Evolutionary conservation across 2,888 invertebrate genomes (phyloP).

Genomic region (Sipha maydis): DNA sequence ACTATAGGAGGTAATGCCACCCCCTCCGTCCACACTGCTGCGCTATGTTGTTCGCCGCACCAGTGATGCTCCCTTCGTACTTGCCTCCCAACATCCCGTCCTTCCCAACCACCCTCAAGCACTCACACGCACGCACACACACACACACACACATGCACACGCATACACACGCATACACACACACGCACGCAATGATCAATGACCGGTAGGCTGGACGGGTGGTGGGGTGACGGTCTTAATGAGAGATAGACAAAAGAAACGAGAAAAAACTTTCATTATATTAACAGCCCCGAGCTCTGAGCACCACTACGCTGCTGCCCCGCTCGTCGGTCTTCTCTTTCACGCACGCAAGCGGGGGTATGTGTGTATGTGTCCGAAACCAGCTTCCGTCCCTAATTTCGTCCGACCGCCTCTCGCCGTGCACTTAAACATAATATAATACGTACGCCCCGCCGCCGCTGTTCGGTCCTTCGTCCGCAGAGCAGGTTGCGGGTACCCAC

Average conservation of each 20-base stretch:
- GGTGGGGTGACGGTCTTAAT: slow-evolving; percentile 51
- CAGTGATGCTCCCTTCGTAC: background rate
- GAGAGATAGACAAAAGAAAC: slow-evolving; percentile 62
- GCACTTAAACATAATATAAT: background rate
- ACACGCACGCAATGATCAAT: slow-evolving; percentile 56
- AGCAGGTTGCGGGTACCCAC: background rate
- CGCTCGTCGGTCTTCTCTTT: background rate
- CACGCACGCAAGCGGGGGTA: no score
- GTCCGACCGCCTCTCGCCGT: background rate
- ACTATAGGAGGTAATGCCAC: slow-evolving; percentile 47
- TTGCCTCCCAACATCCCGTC: background rate
- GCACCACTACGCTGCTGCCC: background rate
- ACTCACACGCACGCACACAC: background rate
- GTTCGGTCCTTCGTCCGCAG: background rate
- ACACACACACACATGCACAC: background rate
- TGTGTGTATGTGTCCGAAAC: background rate
- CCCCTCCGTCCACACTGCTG: background rate
- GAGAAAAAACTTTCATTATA: slow-evolving; percentile 62
- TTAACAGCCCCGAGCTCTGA: slow-evolving; percentile 56
- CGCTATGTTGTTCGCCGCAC: background rate
- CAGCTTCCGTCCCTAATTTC: slow-evolving; percentile 36
- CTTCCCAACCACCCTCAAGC: background rate
- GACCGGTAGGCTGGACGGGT: slow-evolving; percentile 40
- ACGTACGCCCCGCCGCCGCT: no score
- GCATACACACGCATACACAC: background rate